These are phyloP conservation scores for Aegithalos caudatus DNA, from an alignment of 2,113 vertebrate species.

Conservation along the genomic window DNA sequence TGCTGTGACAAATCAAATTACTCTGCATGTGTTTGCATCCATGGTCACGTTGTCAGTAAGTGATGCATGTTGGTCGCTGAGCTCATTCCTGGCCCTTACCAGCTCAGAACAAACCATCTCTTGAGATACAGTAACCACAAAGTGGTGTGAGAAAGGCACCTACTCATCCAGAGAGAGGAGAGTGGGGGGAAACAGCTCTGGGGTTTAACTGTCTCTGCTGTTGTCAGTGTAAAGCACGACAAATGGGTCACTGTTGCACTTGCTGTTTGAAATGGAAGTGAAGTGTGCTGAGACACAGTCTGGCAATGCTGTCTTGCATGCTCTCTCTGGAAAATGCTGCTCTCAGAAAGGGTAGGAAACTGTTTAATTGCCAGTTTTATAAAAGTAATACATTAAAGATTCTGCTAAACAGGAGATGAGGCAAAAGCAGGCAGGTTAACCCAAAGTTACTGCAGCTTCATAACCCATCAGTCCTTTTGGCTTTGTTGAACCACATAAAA, in stretches of 20 bases:
- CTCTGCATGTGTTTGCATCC: neutral
- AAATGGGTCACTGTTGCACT: neutral
- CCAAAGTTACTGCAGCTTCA: neutral
- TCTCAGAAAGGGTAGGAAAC: neutral
- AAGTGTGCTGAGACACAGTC: neutral
- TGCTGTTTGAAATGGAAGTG: neutral
- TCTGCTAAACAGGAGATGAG: neutral
- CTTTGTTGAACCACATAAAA: neutral
- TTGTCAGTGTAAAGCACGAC: neutral
- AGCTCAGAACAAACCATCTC: neutral
- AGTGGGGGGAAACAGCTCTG: neutral
- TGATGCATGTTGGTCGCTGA: neutral
- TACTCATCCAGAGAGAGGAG: neutral
- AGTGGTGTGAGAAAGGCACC: neutral
- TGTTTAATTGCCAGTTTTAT: neutral
- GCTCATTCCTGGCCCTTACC: neutral
- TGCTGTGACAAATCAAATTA: neutral
- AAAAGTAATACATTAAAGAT: neutral
- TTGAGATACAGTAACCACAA: neutral
- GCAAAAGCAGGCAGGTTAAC: neutral
- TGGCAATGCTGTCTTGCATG: neutral
- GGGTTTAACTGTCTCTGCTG: neutral
- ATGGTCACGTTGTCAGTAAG: neutral
- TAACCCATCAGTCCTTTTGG: neutral
- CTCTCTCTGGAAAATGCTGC: neutral